Evolutionary conservation across 2,888 invertebrate genomes (phyloP).

Genomic region (Stenotaenia linearis): DNA sequence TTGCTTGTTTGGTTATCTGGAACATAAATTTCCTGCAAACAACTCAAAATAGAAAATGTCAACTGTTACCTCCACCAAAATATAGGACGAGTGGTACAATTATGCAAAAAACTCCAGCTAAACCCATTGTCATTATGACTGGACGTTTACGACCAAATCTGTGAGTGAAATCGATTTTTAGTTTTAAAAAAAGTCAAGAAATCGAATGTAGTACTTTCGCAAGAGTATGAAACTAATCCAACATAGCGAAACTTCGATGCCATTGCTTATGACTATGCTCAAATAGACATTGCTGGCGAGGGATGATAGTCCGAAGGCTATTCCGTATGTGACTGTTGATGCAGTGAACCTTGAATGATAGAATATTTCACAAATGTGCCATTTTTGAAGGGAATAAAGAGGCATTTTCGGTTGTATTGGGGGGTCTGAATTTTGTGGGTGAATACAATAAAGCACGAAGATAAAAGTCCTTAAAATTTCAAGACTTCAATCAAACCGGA

Average conservation of each 20-base stretch:
- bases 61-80: neutral
- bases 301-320: constrained; percentile 48
- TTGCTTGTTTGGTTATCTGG: neutral
- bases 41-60: neutral
- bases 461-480: too few relatives aligned
- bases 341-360: constrained; percentile 47
- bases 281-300: constrained; percentile 51
- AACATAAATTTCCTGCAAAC: neutral
- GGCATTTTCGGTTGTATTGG: neutral
- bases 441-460: too few relatives aligned
- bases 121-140: neutral
- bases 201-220: neutral
- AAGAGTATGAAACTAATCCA: neutral
- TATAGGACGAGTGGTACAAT: neutral
- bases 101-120: neutral
- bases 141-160: neutral
- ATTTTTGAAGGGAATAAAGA: too few relatives aligned
- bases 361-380: too few relatives aligned
- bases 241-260: neutral
- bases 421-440: too few relatives aligned
- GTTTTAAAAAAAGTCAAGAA: neutral
- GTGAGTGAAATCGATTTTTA: too few relatives aligned
- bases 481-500: too few relatives aligned
- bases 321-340: constrained; percentile 50
- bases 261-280: constrained; percentile 49